Base-by-base conservation (phyloP, 2,888 invertebrate genomes). In the Hydrotaea cyrtoneurina region DNA sequence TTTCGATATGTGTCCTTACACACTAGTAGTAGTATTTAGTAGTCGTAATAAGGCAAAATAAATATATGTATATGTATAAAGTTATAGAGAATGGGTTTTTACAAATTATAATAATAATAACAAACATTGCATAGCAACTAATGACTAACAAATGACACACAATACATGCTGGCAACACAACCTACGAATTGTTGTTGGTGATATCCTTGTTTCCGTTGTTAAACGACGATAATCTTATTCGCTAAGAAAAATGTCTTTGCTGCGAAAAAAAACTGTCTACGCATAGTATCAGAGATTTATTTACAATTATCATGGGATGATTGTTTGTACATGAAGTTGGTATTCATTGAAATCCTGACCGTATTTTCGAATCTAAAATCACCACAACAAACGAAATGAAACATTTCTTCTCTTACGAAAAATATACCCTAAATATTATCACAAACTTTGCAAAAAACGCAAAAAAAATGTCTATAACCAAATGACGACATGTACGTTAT, bases 81-180 rank as follows among this genome's bases (percentile, higher is more conserved):
- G 26, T 59, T 10, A 1, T 55, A 55, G 8, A 21, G 21, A 21
- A 55, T 7, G 1, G 19, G 55, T 55, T 19, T 55, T 19, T 1
- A 55, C 19, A 59, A 23, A 59, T 26, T 23, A 15, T 59, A 69
- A 62, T 62, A 59, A 62, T 62, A 31, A 62, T 55, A 74, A 74
- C 36, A 43, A 76, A 69, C 76, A 79, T 85, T 85, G 82, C 85
- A 82, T 77, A 85, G 85, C 85, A 82, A 85, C 79, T 81, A 73
- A 84, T 78, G 55, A 72, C 74, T 76, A 78, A 72, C 39, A 69
- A 46, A 75, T 72, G 78, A 72, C 66, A 76, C 50, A 64, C 66
- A 74, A 39, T 66, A 66, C 43, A 80, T 74, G 80, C 55, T 74
- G 11, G 50, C 64, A 53, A 64, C 66, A 77, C 73, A 77, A 77